Conservation (phyloP, 2,113 vertebrate species). For the Archocentrus centrarchus region DNA sequence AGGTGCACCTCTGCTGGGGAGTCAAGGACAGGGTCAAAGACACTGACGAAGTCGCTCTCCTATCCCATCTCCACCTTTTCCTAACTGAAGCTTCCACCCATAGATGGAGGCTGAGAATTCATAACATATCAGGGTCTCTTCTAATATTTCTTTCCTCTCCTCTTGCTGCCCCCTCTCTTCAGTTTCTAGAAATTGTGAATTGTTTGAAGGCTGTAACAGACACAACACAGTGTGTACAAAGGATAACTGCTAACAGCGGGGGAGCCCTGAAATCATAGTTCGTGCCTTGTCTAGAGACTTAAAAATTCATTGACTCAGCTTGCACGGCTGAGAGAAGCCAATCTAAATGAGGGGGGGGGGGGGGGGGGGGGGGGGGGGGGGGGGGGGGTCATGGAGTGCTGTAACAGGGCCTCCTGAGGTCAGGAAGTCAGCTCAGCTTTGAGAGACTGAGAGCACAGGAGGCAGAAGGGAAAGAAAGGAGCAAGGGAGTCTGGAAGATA, state of each 20-base stretch:
- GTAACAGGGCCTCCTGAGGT: constrained; percentile 69
- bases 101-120: background rate
- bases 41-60: constrained; percentile 54
- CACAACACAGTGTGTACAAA: background rate
- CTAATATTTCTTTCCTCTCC: constrained; percentile 21
- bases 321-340: constrained; percentile 32
- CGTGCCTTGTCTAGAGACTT: constrained; percentile 22
- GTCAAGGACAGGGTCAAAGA: constrained; percentile 76
- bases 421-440: constrained; percentile 71
- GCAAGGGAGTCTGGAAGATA: constrained; percentile 80
- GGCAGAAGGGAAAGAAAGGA: constrained; percentile 73
- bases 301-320: constrained; percentile 56
- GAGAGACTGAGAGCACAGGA: constrained; percentile 58
- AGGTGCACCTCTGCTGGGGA: constrained; percentile 59
- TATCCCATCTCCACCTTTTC: constrained; percentile 11
- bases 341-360: background rate
- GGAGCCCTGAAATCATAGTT: constrained; percentile 37
- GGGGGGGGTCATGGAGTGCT: constrained; percentile 54
- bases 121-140: constrained; percentile 18
- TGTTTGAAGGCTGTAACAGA: background rate
- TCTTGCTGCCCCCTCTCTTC: background rate
- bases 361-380: constrained; percentile 40
- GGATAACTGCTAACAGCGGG: constrained; percentile 19
- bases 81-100: background rate
- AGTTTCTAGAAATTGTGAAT: background rate